Evolutionary conservation across 2,113 vertebrate species (phyloP).

Genomic region (Choloepus hoffmanni): DNA sequence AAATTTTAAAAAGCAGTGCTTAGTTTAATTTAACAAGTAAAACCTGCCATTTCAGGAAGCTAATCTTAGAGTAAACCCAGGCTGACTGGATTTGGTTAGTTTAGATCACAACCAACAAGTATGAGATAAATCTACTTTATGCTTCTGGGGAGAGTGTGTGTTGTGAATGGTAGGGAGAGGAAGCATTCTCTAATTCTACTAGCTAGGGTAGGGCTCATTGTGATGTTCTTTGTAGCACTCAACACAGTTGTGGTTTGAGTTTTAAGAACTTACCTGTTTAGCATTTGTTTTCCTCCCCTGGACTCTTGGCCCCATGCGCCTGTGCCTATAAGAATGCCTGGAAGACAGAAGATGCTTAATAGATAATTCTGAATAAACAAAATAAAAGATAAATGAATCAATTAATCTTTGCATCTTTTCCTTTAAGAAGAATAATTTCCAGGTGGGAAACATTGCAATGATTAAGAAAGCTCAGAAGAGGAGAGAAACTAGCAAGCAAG

Average conservation of each 20-base stretch:
- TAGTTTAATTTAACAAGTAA: background rate
- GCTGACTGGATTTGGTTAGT: background rate
- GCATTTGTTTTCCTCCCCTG: background rate
- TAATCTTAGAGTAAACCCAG: background rate
- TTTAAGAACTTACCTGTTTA: background rate
- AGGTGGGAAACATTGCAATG: constrained; percentile 26
- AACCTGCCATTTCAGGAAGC: background rate
- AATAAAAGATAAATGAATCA: background rate
- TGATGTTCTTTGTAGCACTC: background rate
- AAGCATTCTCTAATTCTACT: background rate
- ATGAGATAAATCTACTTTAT: background rate
- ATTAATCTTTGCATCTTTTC: constrained; percentile 9
- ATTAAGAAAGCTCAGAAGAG: background rate
- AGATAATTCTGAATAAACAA: background rate
- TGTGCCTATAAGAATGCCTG: background rate
- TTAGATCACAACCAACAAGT: background rate
- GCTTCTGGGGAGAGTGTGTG: background rate
- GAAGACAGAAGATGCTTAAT: background rate
- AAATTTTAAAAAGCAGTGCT: background rate
- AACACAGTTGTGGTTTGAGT: background rate
- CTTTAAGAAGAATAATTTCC: background rate
- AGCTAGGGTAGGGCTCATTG: background rate
- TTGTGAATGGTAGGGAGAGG: background rate
- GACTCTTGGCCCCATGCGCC: background rate
- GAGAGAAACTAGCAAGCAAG: background rate